Evolutionary conservation across 2,113 vertebrate species (phyloP).

Genomic region (Hymenochirus boettgeri): DNA sequence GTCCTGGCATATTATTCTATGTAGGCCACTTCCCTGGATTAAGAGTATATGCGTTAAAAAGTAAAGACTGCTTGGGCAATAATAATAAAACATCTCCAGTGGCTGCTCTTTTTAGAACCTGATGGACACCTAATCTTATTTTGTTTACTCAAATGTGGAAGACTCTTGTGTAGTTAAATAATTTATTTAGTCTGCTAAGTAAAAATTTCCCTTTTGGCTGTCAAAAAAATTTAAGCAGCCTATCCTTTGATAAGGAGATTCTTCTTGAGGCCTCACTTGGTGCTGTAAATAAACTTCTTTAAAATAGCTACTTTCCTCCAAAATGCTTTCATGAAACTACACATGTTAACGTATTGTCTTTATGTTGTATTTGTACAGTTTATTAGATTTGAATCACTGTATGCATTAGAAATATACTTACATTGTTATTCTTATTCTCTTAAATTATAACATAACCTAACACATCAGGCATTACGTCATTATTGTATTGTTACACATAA

Average conservation of each 20-base stretch:
- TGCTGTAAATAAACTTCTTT: not conserved
- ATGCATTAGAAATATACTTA: too few relatives aligned
- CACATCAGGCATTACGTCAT: too few relatives aligned
- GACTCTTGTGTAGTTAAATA: slow-evolving; percentile 38
- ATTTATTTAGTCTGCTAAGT: slow-evolving; percentile 36
- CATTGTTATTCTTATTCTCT: too few relatives aligned
- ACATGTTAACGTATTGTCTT: too few relatives aligned
- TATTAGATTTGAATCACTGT: too few relatives aligned
- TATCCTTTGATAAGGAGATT: slow-evolving; percentile 18
- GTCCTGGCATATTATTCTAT: slow-evolving; percentile 14
- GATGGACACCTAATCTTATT: slow-evolving; percentile 27
- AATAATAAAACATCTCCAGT: slow-evolving; percentile 28
- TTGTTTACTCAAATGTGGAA: slow-evolving; percentile 27
- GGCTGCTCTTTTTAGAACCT: slow-evolving; percentile 21
- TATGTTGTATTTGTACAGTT: too few relatives aligned
- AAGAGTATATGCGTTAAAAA: slow-evolving; percentile 22
- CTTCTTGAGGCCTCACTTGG: not conserved
- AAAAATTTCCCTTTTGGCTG: slow-evolving; percentile 29
- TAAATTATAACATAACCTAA: too few relatives aligned
- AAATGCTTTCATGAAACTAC: too few relatives aligned
- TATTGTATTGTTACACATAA: too few relatives aligned
- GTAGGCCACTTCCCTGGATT: slow-evolving; percentile 21
- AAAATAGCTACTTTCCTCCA: too few relatives aligned
- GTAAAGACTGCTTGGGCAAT: slow-evolving; percentile 18
- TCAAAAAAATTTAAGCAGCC: slow-evolving; percentile 23